Base-by-base conservation (phyloP, 2,113 vertebrate species). In the Anolis carolinensis region DNA sequence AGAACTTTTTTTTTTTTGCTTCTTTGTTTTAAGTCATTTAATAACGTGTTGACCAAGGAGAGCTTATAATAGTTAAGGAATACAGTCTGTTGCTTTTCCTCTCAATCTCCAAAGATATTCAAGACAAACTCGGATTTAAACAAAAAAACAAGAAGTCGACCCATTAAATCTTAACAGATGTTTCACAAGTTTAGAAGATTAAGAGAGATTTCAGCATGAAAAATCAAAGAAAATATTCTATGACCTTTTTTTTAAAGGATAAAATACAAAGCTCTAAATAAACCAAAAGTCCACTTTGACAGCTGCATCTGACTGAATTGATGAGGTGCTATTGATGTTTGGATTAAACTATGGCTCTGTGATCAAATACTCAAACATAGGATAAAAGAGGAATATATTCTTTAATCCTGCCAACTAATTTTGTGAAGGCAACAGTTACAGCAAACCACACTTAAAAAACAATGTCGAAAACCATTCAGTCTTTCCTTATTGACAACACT, bases 361-460 rank as follows among this genome's bases (percentile, higher is more conserved):
- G 98, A 99, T 98, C 98, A 98, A 98, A 97, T 97, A 96, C 97
- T 98, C 97, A 98, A 98, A 97, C 96, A 96, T 95, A 94, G 97
- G 97, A 98, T 98, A 97, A 98, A 98, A 97, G 95, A 96, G 94
- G 90, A 97, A 96, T 96, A 97, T 96, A 97, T 96, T 97, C 97
- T 98, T 98, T 98, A 98, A 98, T 99, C 98, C 98, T 96, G 92
- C 94, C 95, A 96, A 96, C 97, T 97, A 96, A 96, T 97, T 97
- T 97, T 95, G 95, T 97, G 95, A 90, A 95, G 96, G 93, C 94
- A 93, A 93, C 94, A 93, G 85, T 92, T 90, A 88, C 86, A 90
- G 93, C 96, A 95, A 95, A 92, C 88, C 93, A 79, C 78, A 87
- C 93, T 93, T 93, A 95, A 91, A 79, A 92, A 95, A 94, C 92